These are phyloP conservation scores for Seriola rivoliana DNA, from an alignment of 2,113 vertebrate species.

Conservation along the genomic window DNA sequence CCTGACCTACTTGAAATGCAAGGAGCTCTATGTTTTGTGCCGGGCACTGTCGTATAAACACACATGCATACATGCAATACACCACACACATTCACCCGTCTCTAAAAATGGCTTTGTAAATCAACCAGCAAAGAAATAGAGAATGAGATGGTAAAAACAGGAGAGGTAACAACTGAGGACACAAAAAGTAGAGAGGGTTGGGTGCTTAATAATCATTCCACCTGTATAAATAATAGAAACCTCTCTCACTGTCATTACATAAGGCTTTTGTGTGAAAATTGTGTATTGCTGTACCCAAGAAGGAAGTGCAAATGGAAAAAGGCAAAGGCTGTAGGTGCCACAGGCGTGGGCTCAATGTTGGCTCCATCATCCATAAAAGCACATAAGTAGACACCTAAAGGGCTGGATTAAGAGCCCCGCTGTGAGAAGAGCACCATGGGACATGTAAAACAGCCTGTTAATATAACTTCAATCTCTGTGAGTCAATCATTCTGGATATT, in stretches of 20 bases:
- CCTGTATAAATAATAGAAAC: conserved; percentile 75
- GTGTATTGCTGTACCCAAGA: conserved; percentile 51
- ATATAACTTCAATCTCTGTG: conserved; percentile 71
- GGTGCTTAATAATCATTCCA: conserved; percentile 66
- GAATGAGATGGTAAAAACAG: conserved; percentile 48
- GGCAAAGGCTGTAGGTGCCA: conserved; percentile 63
- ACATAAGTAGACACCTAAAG: conserved; percentile 79
- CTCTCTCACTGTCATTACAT: conserved; percentile 67
- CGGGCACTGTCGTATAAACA: conserved; percentile 25
- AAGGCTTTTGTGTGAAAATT: conserved; percentile 72
- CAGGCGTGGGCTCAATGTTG: conserved; percentile 69
- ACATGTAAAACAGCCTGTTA: conserved; percentile 81
- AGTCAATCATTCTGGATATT: conserved; percentile 73
- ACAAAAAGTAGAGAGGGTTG: conserved; percentile 46
- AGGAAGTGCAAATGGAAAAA: conserved; percentile 73
- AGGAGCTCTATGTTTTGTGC: conserved; percentile 28
- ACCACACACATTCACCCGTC: background rate
- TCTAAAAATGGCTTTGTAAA: conserved; percentile 15
- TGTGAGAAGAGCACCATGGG: conserved; percentile 72
- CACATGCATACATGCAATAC: conserved; percentile 26
- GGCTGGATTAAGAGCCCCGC: conserved; percentile 75
- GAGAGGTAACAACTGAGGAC: conserved; percentile 48
- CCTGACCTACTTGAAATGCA: conserved; percentile 71
- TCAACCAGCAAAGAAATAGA: conserved; percentile 34
- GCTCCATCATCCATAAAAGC: conserved; percentile 78